These are phyloP conservation scores for Pogonognathellus flavescens DNA, from an alignment of 1,140 invertebrate species.

Conservation along the genomic window DNA sequence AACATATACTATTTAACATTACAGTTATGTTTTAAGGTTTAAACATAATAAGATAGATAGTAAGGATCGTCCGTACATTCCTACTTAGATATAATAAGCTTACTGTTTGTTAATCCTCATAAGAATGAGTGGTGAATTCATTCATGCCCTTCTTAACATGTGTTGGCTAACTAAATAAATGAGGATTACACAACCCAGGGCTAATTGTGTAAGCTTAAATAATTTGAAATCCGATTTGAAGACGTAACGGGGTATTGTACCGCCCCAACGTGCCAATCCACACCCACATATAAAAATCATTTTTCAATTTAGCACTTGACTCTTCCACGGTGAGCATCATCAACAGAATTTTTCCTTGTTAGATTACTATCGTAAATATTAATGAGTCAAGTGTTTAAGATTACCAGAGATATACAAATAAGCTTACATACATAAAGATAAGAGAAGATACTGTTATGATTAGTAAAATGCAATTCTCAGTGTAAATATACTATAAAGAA, in stretches of 20 bases:
- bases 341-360: no score
- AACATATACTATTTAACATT: background rate
- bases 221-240: constrained; percentile 21
- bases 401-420: no score
- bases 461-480: no score
- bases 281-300: constrained; percentile 27
- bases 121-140: background rate
- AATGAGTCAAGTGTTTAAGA: no score
- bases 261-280: constrained; percentile 32
- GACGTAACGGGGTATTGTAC: constrained; percentile 13
- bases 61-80: no score
- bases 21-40: background rate
- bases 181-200: constrained; percentile 6
- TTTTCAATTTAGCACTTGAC: constrained; percentile 30
- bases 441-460: background rate
- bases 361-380: no score
- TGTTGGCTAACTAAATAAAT: background rate
- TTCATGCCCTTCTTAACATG: background rate
- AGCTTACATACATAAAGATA: no score
- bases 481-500: no score
- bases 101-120: no score
- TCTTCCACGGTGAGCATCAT: no score
- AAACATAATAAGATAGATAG: no score
- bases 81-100: no score
- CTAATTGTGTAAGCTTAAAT: constrained; percentile 33